These are phyloP conservation scores for Calliopum simillimum DNA, from an alignment of 2,888 invertebrate genomes.

Conservation along the genomic window DNA sequence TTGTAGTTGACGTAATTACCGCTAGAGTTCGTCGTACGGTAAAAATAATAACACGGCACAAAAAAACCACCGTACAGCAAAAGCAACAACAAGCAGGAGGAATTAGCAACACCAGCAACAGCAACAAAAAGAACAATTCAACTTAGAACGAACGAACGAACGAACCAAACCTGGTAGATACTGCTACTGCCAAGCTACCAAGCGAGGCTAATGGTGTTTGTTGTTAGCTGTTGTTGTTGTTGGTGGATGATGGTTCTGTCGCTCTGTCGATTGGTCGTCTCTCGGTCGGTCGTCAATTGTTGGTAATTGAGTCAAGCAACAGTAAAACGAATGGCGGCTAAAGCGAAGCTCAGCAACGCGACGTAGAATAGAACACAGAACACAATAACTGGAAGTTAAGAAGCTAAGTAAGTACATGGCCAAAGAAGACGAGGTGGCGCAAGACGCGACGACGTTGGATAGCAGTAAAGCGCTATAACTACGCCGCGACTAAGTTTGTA, in stretches of 20 bases:
- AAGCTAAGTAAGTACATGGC: slow-evolving; percentile 5
- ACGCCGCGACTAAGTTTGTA: slow-evolving; percentile 39
- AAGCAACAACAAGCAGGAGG: slow-evolving; percentile 24
- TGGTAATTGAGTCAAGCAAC: slow-evolving; percentile 56
- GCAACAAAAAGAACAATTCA: slow-evolving; percentile 6
- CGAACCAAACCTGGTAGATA: background rate
- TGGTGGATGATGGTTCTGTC: slow-evolving; percentile 2
- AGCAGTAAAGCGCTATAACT: background rate
- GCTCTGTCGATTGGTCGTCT: background rate
- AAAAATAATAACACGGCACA: slow-evolving; percentile 56
- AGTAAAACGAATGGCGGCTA: slow-evolving; percentile 56
- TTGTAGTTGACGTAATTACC: slow-evolving; percentile 68
- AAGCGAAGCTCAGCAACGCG: slow-evolving; percentile 56
- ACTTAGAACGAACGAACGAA: background rate
- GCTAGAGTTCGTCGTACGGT: slow-evolving; percentile 68
- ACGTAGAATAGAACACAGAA: slow-evolving; percentile 60
- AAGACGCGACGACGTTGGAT: background rate
- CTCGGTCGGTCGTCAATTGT: background rate
- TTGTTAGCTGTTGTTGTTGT: too few species aligned
- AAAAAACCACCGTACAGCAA: slow-evolving; percentile 5
- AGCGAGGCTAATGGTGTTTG: too few species aligned
- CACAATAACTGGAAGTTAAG: slow-evolving; percentile 32
- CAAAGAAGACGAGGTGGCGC: background rate
- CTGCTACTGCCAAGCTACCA: background rate
- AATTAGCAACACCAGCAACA: slow-evolving; percentile 30